Percentiles rank a stretch among this genome's conserved stretches.
Evolutionary conservation across 2,113 vertebrate species (phyloP).

Genomic region (Sphaerodactylus townsendi): DNA sequence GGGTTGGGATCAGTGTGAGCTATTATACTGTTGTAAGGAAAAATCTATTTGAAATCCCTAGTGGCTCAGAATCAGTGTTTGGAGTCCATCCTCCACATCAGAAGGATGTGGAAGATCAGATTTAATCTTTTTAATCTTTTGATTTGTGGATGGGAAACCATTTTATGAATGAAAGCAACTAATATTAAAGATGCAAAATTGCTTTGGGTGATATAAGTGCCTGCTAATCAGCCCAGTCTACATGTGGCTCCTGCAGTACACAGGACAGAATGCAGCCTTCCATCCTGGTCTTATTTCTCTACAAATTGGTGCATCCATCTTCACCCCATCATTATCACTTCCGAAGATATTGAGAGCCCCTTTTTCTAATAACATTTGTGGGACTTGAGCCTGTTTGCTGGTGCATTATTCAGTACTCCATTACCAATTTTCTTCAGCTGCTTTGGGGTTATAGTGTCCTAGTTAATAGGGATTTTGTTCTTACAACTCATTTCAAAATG

Average conservation of each 20-base stretch:
- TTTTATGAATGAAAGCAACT: background rate
- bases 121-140: background rate
- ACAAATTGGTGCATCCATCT: background rate
- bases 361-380: background rate
- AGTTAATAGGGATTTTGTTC: conserved; percentile 53
- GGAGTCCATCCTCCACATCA: background rate
- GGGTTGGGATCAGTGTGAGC: background rate
- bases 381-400: background rate
- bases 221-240: no score
- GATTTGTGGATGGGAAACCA: background rate
- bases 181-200: background rate
- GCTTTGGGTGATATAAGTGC: background rate
- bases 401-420: background rate
- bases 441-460: conserved; percentile 52
- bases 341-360: background rate
- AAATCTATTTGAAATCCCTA: background rate
- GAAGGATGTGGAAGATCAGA: background rate
- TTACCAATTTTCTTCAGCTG: conserved; percentile 38
- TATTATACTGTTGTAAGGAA: background rate
- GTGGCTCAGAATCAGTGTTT: background rate
- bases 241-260: background rate
- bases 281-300: background rate
- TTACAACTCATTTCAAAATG: conserved; percentile 46
- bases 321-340: background rate
- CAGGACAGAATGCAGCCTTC: background rate